A percentile compares a stretch with the other conserved stretches of the same genome.
These are phyloP conservation scores for Falco naumanni DNA, from an alignment of 2,797 vertebrate species.

Conservation along the genomic window DNA sequence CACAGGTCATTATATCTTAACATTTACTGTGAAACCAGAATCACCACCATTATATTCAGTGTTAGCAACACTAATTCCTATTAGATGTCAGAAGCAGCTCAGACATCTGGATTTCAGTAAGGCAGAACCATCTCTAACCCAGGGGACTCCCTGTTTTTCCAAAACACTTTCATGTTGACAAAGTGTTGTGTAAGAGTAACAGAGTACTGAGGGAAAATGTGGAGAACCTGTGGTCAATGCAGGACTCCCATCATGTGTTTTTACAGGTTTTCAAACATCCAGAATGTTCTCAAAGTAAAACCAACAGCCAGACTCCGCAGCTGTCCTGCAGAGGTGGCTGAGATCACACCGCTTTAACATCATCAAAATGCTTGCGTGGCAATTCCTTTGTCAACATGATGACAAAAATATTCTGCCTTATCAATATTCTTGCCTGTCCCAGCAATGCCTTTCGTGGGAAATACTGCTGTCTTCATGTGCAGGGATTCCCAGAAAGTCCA, in stretches of 20 bases:
- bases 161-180: neutral
- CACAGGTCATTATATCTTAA: neutral
- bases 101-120: neutral
- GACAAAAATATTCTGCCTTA: neutral
- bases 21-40: neutral
- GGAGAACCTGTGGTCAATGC: neutral
- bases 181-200: no score
- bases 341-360: neutral
- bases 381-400: neutral
- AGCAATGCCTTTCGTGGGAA: neutral
- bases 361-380: rapidly evolving
- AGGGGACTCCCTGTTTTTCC: no score
- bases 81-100: neutral
- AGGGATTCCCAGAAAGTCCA: neutral
- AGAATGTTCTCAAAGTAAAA: neutral
- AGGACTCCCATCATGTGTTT: neutral
- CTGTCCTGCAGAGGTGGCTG: neutral
- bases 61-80: no score
- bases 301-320: neutral
- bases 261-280: neutral
- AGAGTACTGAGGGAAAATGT: neutral
- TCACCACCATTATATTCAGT: neutral
- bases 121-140: neutral
- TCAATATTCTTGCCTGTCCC: no score
- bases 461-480: neutral